Conservation (phyloP, 2,888 invertebrate genomes). For the Sminthurinus aureus region DNA sequence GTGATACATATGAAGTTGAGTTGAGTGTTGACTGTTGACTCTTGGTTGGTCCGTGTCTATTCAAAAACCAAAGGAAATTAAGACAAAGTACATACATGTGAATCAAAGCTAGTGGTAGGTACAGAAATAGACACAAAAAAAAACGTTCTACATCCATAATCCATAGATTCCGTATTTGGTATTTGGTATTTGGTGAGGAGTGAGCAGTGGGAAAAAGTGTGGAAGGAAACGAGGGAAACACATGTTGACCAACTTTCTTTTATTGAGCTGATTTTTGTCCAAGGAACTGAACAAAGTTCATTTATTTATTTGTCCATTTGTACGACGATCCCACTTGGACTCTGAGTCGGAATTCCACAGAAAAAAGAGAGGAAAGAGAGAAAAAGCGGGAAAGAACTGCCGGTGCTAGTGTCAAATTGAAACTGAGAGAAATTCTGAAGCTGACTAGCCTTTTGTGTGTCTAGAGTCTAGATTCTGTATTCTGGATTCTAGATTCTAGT, state of each 20-base stretch:
- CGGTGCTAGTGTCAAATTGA: conserved; percentile 20
- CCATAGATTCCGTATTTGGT: no score
- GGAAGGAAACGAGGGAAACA: conserved; percentile 24
- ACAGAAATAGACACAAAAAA: no score
- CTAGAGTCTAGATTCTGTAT: background rate
- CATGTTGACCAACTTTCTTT: conserved; percentile 32
- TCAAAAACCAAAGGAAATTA: no score
- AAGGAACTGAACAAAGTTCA: conserved; percentile 4
- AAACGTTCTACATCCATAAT: no score
- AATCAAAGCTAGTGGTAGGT: no score
- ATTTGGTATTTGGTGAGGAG: no score
- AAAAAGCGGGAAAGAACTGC: background rate
- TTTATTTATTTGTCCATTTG: conserved; percentile 20
- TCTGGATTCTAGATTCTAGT: no score
- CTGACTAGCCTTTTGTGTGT: conserved; percentile 29
- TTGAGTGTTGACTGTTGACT: no score
- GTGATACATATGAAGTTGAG: no score
- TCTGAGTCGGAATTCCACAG: background rate
- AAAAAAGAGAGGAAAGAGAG: background rate
- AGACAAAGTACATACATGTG: no score
- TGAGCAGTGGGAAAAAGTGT: background rate
- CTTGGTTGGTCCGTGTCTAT: no score
- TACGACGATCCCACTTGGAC: background rate
- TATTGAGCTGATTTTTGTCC: conserved; percentile 23
- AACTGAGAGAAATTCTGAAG: conserved; percentile 25